Conservation (phyloP, 2,113 vertebrate species). For the Neomonachus schauinslandi region DNA sequence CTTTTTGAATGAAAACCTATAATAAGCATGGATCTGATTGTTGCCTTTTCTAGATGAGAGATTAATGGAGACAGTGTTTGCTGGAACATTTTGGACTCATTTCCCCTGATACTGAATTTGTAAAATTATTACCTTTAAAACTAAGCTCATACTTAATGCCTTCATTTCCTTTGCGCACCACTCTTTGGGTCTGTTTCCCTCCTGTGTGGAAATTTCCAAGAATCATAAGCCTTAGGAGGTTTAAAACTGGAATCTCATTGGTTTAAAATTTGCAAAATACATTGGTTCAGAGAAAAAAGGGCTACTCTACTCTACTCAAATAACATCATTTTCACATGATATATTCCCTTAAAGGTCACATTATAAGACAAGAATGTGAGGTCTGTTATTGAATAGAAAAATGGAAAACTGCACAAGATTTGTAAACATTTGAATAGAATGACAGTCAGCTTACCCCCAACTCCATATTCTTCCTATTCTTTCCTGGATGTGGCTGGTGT, state of each 20-base stretch:
- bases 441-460: background rate
- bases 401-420: background rate
- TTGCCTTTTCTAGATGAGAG: background rate
- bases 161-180: background rate
- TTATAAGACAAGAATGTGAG: background rate
- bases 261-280: slow-evolving; percentile 15
- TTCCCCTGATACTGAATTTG: background rate
- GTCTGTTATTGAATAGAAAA: background rate
- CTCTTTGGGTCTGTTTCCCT: background rate
- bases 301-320: background rate
- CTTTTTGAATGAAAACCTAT: background rate
- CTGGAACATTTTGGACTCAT: background rate
- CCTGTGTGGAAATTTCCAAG: background rate
- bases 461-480: background rate
- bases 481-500: background rate
- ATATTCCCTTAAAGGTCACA: background rate
- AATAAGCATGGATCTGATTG: background rate
- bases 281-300: background rate
- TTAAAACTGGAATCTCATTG: slow-evolving; percentile 38
- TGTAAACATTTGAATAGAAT: background rate
- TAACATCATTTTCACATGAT: background rate
- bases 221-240: background rate
- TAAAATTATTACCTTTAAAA: slow-evolving; percentile 40
- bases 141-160: background rate
- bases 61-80: background rate